These are phyloP conservation scores for Lasioglossum malachurum DNA, from an alignment of 2,888 invertebrate genomes.

Conservation along the genomic window DNA sequence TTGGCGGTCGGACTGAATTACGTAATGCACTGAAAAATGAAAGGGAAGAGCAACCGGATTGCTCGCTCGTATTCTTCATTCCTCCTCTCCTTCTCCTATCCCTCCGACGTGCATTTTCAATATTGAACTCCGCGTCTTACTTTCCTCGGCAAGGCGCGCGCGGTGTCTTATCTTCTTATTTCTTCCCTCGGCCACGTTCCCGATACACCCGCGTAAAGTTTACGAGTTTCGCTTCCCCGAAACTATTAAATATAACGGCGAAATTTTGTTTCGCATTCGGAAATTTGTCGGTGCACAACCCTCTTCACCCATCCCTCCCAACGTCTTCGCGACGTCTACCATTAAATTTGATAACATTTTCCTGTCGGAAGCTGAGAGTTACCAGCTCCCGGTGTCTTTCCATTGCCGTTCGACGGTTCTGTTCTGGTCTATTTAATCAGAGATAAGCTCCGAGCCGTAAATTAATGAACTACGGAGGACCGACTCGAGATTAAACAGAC, in stretches of 20 bases:
- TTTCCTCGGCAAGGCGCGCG: constrained; percentile 16
- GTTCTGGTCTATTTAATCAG: neutral
- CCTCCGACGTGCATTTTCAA: constrained; percentile 31
- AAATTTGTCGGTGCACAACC: neutral
- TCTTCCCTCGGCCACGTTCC: constrained; percentile 2
- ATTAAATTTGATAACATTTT: neutral
- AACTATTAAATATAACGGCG: constrained; percentile 7
- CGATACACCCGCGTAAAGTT: constrained; percentile 14
- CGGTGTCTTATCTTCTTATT: neutral
- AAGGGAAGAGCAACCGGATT: constrained; percentile 16
- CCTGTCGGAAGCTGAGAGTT: neutral
- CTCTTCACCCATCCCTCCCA: neutral
- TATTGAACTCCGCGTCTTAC: constrained; percentile 32
- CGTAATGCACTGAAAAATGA: constrained; percentile 30
- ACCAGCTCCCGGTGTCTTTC: neutral
- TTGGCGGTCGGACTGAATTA: constrained; percentile 27
- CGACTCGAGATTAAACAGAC: neutral
- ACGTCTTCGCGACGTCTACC: neutral
- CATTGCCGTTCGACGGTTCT: neutral
- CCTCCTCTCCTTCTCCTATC: neutral
- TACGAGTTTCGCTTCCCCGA: neutral
- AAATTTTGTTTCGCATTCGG: constrained; percentile 6
- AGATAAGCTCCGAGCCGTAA: neutral
- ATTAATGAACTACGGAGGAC: neutral
- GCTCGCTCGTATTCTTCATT: constrained; percentile 8